Base-by-base conservation (phyloP, 2,797 vertebrate species). In the Fundulus diaphanus region DNA sequence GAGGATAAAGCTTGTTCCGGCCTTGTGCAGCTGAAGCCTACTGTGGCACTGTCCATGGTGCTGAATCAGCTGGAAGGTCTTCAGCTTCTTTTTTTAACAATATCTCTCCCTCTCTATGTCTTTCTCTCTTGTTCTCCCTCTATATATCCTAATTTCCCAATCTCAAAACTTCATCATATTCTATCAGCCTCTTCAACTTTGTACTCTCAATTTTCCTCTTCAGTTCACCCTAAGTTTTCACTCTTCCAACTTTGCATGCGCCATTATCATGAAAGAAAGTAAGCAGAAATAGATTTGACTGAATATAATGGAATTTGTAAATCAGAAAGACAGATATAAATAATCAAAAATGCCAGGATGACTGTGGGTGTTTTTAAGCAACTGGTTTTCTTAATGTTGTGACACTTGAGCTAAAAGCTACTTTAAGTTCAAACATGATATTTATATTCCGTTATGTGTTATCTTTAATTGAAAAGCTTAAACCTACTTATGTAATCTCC, bases 1-100 rank as follows among this genome's bases (percentile, higher is more conserved):
- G 78, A 89, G 91, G 92, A 93, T 92, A 88, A 92, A 90, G 92
- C 88, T 87, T 89, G 89, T 92, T 91, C 87, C 71, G 83, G 87
- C 78, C 85, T 91, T 90, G 88, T 87, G 85, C 82, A 72, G 88
- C 87, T 85, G 89, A 86, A 85, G 85, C 88, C 72, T 11, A 16
- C 79, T 68, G 69, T 65, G 68, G 72, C 81, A 1, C 88, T 92
- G 89, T 92, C 91, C 91, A 7, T 88, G 88, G 87, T 93, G 90
- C 92, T 93, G 89, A 92, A 91, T 85, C 48, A 68, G 85, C 90
- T 88, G 76, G 66, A 70, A 51, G 86, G 57, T 80, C 74, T 85
- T 82, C 72, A 24, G 29, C 72, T 84, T 79, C 74, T 85, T 67
- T 44, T 57, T 35, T 73, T 51, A 59, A n/a, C 24, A 59, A 29